Percentiles rank a stretch among this genome's conserved stretches.
These are phyloP conservation scores for Thymelicus lineola DNA, from an alignment of 2,888 invertebrate genomes.

Conservation along the genomic window DNA sequence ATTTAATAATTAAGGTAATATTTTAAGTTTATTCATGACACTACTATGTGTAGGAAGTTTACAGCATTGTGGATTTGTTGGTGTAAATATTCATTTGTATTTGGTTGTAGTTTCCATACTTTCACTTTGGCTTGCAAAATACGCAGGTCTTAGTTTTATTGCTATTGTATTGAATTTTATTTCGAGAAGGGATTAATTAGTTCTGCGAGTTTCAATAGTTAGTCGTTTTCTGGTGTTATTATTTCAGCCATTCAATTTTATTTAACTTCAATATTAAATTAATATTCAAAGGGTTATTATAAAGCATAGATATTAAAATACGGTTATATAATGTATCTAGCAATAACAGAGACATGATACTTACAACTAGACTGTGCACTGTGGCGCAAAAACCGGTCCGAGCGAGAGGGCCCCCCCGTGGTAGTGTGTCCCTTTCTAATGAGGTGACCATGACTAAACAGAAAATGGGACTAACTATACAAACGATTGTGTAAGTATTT, in stretches of 20 bases:
- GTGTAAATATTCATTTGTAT: slow-evolving; percentile 65
- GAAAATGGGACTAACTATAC: too few relatives aligned
- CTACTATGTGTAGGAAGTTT: slow-evolving; percentile 46
- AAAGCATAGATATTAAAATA: slow-evolving; percentile 24
- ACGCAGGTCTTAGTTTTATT: slow-evolving; percentile 7
- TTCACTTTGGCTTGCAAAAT: slow-evolving; percentile 27
- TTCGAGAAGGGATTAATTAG: slow-evolving; percentile 10
- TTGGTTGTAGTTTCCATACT: slow-evolving; percentile 45
- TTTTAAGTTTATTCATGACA: slow-evolving; percentile 76
- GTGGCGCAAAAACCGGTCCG: too few relatives aligned
- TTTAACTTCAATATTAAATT: slow-evolving; percentile 23
- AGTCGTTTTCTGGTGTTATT: slow-evolving; percentile 2
- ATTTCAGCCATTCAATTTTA: slow-evolving; percentile 13
- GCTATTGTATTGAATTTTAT: slow-evolving; percentile 22
- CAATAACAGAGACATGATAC: too few relatives aligned
- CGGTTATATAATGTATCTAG: slow-evolving; percentile 38
- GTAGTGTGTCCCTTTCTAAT: too few relatives aligned
- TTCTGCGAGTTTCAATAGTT: slow-evolving; percentile 17
- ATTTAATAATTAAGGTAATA: slow-evolving; percentile 65
- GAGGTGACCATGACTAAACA: too few relatives aligned
- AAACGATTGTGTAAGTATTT: too few relatives aligned
- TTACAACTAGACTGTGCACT: too few relatives aligned
- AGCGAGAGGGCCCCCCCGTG: too few relatives aligned
- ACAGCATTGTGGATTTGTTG: slow-evolving; percentile 60
- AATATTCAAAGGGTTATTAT: slow-evolving; percentile 26